Evolutionary conservation across 2,113 vertebrate genomes (phyloP).

Genomic region (Donacobius atricapilla): DNA sequence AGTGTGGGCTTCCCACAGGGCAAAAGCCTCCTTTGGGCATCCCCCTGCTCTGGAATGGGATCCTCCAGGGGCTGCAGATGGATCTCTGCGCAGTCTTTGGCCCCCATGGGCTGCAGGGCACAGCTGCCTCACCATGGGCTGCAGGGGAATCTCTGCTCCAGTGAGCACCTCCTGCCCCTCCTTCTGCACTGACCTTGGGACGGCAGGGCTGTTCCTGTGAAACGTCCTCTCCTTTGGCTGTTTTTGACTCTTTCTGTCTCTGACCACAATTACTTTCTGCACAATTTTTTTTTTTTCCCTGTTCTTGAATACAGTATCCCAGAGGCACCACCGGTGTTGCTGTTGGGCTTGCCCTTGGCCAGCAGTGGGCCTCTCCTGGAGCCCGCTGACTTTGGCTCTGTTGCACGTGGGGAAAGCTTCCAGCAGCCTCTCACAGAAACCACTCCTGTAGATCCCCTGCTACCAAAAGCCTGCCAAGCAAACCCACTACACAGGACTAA

Average conservation of each 20-base stretch:
- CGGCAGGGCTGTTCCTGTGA: not conserved
- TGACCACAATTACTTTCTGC: not conserved
- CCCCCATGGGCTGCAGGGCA: not conserved
- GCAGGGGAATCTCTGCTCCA: not conserved
- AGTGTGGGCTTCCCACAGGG: not conserved
- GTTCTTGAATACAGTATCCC: not conserved
- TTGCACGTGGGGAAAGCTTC: rapidly evolving
- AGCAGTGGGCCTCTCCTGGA: not conserved
- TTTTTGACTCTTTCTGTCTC: not conserved
- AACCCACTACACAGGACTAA: not conserved
- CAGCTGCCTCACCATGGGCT: not conserved
- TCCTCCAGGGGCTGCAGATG: not conserved
- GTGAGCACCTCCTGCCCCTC: not conserved
- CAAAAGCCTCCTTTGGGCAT: not conserved
- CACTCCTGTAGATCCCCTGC: not conserved
- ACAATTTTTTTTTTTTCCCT: not conserved
- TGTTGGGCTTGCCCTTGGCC: not conserved
- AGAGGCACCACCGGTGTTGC: not conserved
- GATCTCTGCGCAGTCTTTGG: rapidly evolving
- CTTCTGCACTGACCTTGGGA: not conserved
- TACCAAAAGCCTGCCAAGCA: not conserved
- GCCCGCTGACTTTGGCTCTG: rapidly evolving
- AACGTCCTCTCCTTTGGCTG: not conserved
- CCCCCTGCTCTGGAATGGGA: rapidly evolving
- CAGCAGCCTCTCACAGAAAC: not conserved